These are phyloP conservation scores for Acrocyrtus sp. DNA, from an alignment of 2,888 invertebrate species.

Conservation along the genomic window DNA sequence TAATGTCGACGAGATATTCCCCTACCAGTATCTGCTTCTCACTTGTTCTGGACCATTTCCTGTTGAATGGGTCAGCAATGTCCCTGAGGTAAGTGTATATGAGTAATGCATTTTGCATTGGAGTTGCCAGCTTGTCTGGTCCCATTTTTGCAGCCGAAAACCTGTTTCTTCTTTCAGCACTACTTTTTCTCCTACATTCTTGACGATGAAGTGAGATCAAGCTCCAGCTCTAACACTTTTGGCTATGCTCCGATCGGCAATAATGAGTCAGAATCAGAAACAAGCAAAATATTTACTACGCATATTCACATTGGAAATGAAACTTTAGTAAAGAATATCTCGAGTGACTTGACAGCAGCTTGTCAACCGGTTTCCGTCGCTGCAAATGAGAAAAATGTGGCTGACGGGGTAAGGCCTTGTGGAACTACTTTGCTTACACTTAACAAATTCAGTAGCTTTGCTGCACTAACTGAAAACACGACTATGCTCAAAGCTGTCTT, in stretches of 20 bases:
- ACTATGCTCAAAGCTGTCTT: too few relatives aligned
- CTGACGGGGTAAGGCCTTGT: background rate
- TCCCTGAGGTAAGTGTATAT: slow-evolving; percentile 20
- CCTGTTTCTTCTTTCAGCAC: slow-evolving; percentile 12
- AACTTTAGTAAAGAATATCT: background rate
- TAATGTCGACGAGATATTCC: background rate
- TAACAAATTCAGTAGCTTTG: too few relatives aligned
- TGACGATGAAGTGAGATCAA: slow-evolving; percentile 20
- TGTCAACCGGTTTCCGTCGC: slow-evolving; percentile 14
- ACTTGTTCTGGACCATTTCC: slow-evolving; percentile 28
- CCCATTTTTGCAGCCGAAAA: too few relatives aligned
- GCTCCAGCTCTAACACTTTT: too few relatives aligned
- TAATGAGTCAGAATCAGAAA: background rate
- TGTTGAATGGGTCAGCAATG: slow-evolving; percentile 17
- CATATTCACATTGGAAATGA: slow-evolving; percentile 32
- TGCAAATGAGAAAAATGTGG: too few relatives aligned
- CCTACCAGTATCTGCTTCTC: slow-evolving; percentile 24
- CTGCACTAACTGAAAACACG: background rate
- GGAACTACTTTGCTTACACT: background rate
- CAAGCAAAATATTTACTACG: background rate
- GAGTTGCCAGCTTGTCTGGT: too few relatives aligned
- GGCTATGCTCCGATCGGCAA: background rate
- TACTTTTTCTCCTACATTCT: slow-evolving; percentile 33
- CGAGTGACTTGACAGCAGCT: background rate
- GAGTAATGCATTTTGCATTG: background rate